A percentile compares a stretch with the other conserved stretches of the same genome.
Conservation (phyloP, 2,113 vertebrate genomes). For the Lepisosteus oculatus region DNA sequence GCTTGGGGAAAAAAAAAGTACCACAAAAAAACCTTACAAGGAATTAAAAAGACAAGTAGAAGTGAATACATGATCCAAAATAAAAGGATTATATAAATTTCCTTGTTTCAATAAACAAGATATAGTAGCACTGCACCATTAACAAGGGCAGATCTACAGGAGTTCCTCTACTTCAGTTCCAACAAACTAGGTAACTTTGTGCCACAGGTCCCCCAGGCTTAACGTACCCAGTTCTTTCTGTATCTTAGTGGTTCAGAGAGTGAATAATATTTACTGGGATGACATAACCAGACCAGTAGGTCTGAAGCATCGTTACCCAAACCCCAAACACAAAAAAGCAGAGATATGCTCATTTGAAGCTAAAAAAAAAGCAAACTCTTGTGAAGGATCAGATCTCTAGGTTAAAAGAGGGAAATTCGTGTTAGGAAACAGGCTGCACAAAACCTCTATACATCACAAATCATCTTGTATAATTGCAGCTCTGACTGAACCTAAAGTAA, state of each 20-base stretch:
- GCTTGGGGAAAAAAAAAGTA: conserved; percentile 30
- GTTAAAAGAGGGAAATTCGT: no score
- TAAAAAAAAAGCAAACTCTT: no score
- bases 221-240: not conserved
- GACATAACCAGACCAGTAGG: not conserved
- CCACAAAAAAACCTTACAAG: conserved; percentile 34
- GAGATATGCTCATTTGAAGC: not conserved
- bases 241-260: not conserved
- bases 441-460: no score
- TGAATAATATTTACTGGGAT: not conserved
- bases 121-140: not conserved
- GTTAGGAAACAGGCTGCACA: no score
- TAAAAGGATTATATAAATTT: not conserved
- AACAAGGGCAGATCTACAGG: not conserved
- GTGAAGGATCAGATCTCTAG: no score
- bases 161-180: not conserved
- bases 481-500: no score
- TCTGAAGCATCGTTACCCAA: not conserved
- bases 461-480: no score
- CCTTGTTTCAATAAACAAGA: not conserved
- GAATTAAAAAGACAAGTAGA: conserved; percentile 18
- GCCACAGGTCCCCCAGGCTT: not conserved
- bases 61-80: conserved; percentile 16
- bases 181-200: not conserved
- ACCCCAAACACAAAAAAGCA: not conserved